Base-by-base conservation (phyloP, 2,113 vertebrate species). In the Melanerpes formicivorus region DNA sequence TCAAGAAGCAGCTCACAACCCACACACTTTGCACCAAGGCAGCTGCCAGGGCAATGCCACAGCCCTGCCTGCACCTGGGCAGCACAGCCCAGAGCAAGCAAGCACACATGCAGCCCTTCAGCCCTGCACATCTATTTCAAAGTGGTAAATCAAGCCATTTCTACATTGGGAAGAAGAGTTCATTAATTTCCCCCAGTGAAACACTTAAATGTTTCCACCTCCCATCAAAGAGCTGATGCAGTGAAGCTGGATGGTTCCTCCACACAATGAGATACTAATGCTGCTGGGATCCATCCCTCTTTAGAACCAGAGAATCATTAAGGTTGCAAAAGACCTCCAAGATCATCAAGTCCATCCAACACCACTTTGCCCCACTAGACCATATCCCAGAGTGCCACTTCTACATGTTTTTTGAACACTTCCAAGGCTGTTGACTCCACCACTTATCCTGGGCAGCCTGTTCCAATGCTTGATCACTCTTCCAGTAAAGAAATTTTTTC, bases 91-190 rank as follows among this genome's bases (percentile, higher is more conserved):
- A 65, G 34, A 54, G 64, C 44, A 26, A 60, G 46, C 15, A n/a
- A 58, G 8, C 30, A 48, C 26, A 27, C 26, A 10, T 9, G 44
- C 1, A 2, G 44, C 42, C 6, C 0, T 27, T 32, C n/a, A 66
- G 76, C 76, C 48, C 65, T 21, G 25, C 60, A 70, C 40, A 14
- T 5, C 4, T 26, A 29, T 32, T 90, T 50, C 81, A 55, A 44
- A 77, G 40, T 3, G 22, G 18, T 18, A 88, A 84, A 56, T 44
- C 22, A 37, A 84, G 11, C 11, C 27, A 5, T 3, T 34, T 65
- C 30, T 44, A 7, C 0, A 0, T 29, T 1, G 3, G 14, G 13
- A 81, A 14, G 5, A 58, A 37, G 6, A 42, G 14, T 10, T 77
- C 12, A 8, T 11, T 16, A 37, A 44, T 48, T 73, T 73, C 54